These are phyloP conservation scores for Centropyge bicolor DNA, from an alignment of 2,797 vertebrate species.

Conservation along the genomic window DNA sequence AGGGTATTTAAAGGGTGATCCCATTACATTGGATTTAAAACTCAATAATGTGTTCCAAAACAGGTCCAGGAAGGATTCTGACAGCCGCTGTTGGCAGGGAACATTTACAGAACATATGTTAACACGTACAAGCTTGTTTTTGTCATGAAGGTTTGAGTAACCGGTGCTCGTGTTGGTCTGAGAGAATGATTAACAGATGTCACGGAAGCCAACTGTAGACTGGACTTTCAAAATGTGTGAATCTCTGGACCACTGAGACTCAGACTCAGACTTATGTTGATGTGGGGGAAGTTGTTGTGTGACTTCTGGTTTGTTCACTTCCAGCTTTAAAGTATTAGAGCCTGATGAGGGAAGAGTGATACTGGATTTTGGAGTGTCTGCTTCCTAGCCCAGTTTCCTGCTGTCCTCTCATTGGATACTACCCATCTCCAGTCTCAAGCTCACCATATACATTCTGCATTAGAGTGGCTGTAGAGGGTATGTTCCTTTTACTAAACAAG, in stretches of 20 bases:
- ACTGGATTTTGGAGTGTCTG: not conserved
- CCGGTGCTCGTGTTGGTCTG: constrained; percentile 12
- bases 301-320: not conserved
- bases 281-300: not conserved
- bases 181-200: constrained; percentile 21
- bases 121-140: constrained; percentile 38
- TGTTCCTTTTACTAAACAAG: constrained; percentile 7
- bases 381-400: not conserved
- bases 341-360: not conserved
- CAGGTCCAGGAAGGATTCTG: constrained; percentile 70
- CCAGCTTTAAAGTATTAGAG: not conserved
- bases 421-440: not conserved
- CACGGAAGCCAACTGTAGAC: constrained; percentile 12
- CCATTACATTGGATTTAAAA: constrained; percentile 76
- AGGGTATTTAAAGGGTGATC: constrained; percentile 78
- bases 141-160: not conserved
- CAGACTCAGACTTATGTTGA: constrained; percentile 1
- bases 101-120: constrained; percentile 47
- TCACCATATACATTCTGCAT: not conserved
- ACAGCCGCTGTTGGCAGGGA: constrained; percentile 53
- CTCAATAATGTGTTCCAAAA: constrained; percentile 65
- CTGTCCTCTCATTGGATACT: not conserved
- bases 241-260: not conserved
- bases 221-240: not conserved
- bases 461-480: not conserved